A percentile compares a stretch with the other conserved stretches of the same genome.
These are phyloP conservation scores for Microtus pennsylvanicus DNA, from an alignment of 2,113 vertebrate species.

Conservation along the genomic window DNA sequence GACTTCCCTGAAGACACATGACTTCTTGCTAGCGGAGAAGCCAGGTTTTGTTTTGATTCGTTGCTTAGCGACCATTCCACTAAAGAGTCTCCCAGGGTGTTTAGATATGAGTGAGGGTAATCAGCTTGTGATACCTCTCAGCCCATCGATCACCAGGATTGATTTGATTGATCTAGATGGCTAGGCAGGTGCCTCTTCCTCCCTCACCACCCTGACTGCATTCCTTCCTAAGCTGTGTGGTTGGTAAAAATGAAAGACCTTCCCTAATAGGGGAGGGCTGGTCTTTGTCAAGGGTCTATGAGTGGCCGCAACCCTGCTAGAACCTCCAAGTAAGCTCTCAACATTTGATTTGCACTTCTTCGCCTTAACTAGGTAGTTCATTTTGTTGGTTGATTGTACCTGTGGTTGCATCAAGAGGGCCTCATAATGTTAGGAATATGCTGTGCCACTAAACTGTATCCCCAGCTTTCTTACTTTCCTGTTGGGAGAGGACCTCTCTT, in stretches of 20 bases:
- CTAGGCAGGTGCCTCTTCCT: neutral
- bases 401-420: neutral
- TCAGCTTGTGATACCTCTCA: neutral
- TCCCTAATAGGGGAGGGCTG: neutral
- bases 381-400: neutral
- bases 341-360: neutral
- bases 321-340: neutral
- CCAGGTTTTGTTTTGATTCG: neutral
- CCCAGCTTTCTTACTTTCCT: neutral
- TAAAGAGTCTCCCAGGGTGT: neutral
- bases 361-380: neutral
- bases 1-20: neutral
- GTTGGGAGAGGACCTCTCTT: neutral
- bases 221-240: neutral
- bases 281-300: neutral
- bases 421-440: neutral
- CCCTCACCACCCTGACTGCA: too few relatives aligned
- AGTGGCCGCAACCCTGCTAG: neutral
- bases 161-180: neutral
- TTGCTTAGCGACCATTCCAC: neutral
- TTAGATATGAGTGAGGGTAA: neutral
- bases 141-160: neutral
- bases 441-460: neutral
- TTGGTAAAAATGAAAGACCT: neutral
- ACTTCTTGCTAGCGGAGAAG: neutral